These are phyloP conservation scores for Cryptotermes secundus DNA, from an alignment of 1,140 invertebrate genomes.

Conservation along the genomic window DNA sequence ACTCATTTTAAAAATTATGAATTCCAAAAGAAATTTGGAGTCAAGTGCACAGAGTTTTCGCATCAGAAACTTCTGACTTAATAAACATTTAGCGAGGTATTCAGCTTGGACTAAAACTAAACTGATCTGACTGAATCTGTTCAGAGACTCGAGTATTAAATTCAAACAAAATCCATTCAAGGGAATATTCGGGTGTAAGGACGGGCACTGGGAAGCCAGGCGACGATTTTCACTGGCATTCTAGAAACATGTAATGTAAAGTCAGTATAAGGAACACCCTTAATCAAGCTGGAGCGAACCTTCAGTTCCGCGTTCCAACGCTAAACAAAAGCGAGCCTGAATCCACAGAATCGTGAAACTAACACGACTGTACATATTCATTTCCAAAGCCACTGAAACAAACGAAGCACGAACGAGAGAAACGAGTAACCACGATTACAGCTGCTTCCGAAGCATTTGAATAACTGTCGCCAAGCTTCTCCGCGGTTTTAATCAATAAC, in stretches of 20 bases:
- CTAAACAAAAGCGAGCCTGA: background rate
- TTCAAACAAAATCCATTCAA: too few relatives aligned
- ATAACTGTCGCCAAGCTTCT: background rate
- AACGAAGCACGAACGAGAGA: background rate
- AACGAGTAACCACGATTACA: background rate
- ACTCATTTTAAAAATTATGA: too few relatives aligned
- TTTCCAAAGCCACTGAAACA: background rate
- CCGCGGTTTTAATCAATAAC: background rate
- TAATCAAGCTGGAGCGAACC: background rate
- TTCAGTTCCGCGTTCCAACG: background rate
- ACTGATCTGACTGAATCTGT: too few relatives aligned
- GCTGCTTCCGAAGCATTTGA: background rate
- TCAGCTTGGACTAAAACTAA: too few relatives aligned
- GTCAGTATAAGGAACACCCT: background rate
- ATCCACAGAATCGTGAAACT: constrained; percentile 1
- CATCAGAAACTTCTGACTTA: too few relatives aligned
- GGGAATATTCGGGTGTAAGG: too few relatives aligned
- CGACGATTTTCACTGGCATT: background rate
- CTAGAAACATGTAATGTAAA: background rate
- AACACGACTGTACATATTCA: background rate
- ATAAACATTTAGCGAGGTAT: too few relatives aligned
- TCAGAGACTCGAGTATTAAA: too few relatives aligned
- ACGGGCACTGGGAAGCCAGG: too few relatives aligned
- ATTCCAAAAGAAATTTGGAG: too few relatives aligned
- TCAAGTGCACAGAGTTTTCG: too few relatives aligned